Base-by-base conservation (phyloP, 2,113 vertebrate species). In the Chitala chitala region DNA sequence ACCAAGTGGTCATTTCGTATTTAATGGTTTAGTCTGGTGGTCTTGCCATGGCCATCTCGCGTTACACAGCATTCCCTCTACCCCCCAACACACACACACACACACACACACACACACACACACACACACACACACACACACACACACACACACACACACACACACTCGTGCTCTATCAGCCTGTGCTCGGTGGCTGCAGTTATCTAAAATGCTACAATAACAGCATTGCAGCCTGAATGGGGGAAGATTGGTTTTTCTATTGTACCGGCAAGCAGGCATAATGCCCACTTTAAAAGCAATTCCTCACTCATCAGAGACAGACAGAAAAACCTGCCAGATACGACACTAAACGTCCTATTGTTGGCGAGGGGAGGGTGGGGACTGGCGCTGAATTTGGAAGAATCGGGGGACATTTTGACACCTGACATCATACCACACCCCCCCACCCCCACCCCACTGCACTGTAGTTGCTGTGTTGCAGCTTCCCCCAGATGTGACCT, bases 281-380 rank as follows among this genome's bases (percentile, higher is more conserved):
- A 93, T 94, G 92, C 93, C 93, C 92, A 93, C 92, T 94, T 93
- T 94, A 93, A 94, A 94, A 95, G 92, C 93, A 94, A 94, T 94
- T 94, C 92, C 86, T 92, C 91, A 91, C 92, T 94, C 92, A 94
- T 94, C 93, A 93, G 91, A 80, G 75, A 78, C 77, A 81, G 78
- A 80, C 79, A 81, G 78, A 82, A 94, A 76, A 94, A 93, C 92
- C 93, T 94, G 92, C 89, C 92, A 94, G 93, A 93, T 91, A 94
- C 93, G 92, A 94, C 93, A 93, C 92, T 93, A 94, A 93, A 94
- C 93, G 93, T 91, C 91, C 92, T 81, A 86, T 89, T 87, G 76
- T 73, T 81, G 59, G 63, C 40, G 22, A 59, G 72, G 59, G 81
- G 80, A 80, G 82, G 77, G 64, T 51, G 70, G 81, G 40, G 20